A percentile compares a stretch with the other conserved stretches of the same genome.
Conservation (phyloP, 2,888 invertebrate species). For the Dendrolimus houi region DNA sequence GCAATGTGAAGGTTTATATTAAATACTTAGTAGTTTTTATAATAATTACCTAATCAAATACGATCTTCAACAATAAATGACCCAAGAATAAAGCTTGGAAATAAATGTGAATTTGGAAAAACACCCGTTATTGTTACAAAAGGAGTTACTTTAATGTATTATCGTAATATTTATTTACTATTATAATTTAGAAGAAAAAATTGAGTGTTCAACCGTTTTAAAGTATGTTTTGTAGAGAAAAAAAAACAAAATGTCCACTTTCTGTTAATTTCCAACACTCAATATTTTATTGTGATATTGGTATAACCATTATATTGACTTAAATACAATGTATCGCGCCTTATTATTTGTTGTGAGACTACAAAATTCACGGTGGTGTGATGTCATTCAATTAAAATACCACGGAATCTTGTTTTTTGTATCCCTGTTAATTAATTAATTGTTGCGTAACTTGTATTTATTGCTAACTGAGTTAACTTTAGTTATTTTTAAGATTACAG, state of each 20-base stretch:
- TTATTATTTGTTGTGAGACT: conserved; percentile 77
- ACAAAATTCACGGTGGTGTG: conserved; percentile 23
- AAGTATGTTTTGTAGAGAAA: conserved; percentile 28
- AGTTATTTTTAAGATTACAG: no score
- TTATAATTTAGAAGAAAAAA: not conserved
- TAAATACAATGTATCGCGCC: conserved; percentile 42
- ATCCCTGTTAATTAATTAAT: not conserved
- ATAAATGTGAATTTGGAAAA: no score
- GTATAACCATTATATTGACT: conserved; percentile 58
- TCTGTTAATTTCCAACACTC: conserved; percentile 76
- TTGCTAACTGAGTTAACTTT: no score
- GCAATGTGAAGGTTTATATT: no score
- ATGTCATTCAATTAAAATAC: not conserved
- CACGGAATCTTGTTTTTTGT: not conserved
- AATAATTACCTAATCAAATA: no score
- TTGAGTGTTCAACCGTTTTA: not conserved
- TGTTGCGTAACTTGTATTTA: no score
- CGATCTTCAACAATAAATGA: no score
- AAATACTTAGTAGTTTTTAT: no score
- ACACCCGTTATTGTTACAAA: no score
- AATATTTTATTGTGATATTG: conserved; percentile 74
- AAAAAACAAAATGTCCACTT: conserved; percentile 65
- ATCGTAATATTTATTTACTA: not conserved
- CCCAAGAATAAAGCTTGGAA: no score
- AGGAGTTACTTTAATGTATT: no score